Conservation (phyloP, 2,888 invertebrate species). For the Ptychoptera contaminata region DNA sequence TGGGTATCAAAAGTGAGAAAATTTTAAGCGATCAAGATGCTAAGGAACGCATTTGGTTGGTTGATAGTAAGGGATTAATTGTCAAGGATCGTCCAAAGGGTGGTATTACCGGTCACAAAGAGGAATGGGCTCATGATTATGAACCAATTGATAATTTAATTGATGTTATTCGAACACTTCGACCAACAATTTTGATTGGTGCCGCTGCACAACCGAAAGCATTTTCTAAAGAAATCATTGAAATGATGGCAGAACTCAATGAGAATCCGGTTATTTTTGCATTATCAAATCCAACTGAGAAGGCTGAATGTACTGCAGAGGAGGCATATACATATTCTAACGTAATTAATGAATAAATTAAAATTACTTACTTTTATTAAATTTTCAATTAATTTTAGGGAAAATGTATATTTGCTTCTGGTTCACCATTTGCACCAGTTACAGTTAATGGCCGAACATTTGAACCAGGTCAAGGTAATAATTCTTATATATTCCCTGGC, state of each 20-base stretch:
- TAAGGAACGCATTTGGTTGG: conserved; percentile 74
- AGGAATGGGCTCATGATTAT: conserved; percentile 63
- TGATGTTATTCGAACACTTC: conserved; percentile 64
- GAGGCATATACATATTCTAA: conserved; percentile 79
- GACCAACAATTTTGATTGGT: conserved; percentile 85
- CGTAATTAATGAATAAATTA: conserved; percentile 33
- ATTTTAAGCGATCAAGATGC: conserved; percentile 65
- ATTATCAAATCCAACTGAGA: conserved; percentile 93
- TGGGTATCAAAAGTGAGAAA: conserved; percentile 75
- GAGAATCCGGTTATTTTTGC: conserved; percentile 89
- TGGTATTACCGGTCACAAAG: conserved; percentile 65
- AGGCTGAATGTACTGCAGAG: conserved; percentile 99
- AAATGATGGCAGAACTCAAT: conserved; percentile 71
- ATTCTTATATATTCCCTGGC: conserved; percentile 96
- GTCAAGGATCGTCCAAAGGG: conserved; percentile 75
- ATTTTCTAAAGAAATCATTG: conserved; percentile 78
- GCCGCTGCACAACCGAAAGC: conserved; percentile 89
- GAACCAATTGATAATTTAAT: conserved; percentile 58
- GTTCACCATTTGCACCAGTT: conserved; percentile 88
- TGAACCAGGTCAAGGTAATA: conserved; percentile 94
- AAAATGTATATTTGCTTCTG: conserved; percentile 84
- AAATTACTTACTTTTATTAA: not conserved
- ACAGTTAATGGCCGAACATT: conserved; percentile 62
- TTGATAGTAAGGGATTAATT: conserved; percentile 90
- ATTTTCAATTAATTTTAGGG: conserved; percentile 41